Evolutionary conservation across 2,113 vertebrate species (phyloP), one percentile per base, ranked within the genome.

Genomic region (Microtus oregoni): DNA sequence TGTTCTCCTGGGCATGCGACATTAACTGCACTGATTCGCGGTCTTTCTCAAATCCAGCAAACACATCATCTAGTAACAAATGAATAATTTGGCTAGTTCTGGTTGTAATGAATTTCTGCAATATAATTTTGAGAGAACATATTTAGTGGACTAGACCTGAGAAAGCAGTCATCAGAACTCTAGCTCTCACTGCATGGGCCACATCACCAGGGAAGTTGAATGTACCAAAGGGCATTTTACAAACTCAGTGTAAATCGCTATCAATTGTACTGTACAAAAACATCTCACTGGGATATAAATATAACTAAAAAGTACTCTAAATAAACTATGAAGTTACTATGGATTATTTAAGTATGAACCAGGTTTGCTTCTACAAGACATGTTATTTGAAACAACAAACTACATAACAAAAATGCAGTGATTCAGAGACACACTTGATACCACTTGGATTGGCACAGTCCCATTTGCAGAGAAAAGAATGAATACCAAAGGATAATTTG

Each of bases 261-360:
- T 44, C 35, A 52, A 65, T 24, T 32, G 9, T 9, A 83, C 9
- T 72, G 2, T 2, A 83, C 32, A 79, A 65, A 78, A 86, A 75
- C 65, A 44, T 52, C 75, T 61, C 55, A 15, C 3, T 87, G 35
- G 78, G 89, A 91, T 52, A 93, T 13, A 96, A 52, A 67, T 50
- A 7, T 35, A 91, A 55, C 47, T 79, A 61, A 86, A 94, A 94
- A 89, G 38, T 58, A 65, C 47, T 38, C 52, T 70, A 85, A 96
- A 20, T 17, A 87, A 88, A 94, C 30, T 26, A 89, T 83, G 38
- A 58, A 76, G 52, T 61, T 50, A 78, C 24, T 92, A 75, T 19
- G 81, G 94, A 96, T 94, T 97, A 92, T 82, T 93, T 55, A 88
- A 91, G 24, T 67, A 52, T 72, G 32, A 91, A 58, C 15, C 14